phyloP scores from a whole-genome alignment of 2,113 vertebrate species.

The Sylvilagus bachmani region DNA sequence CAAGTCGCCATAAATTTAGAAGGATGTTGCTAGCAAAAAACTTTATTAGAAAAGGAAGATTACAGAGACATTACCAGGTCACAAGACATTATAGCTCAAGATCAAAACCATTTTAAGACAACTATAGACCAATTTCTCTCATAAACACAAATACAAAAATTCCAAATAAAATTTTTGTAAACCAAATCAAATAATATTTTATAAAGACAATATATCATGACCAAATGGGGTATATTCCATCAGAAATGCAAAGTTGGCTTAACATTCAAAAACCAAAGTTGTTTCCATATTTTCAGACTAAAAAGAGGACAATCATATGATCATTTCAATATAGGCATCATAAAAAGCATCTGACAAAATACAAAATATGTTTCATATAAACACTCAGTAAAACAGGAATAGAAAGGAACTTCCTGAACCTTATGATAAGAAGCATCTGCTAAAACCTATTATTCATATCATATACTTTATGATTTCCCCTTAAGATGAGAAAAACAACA shows the following conservation, averaged over 20 bases:
- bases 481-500: neutral
- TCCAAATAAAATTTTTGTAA: neutral
- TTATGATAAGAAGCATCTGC: neutral
- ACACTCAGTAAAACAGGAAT: neutral
- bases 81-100: neutral
- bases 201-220: slow-evolving; percentile 8
- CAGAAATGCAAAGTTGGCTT: neutral
- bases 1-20: neutral
- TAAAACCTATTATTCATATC: neutral
- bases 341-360: slow-evolving; percentile 42
- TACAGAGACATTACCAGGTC: neutral
- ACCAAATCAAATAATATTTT: slow-evolving; percentile 13
- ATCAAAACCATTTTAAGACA: neutral
- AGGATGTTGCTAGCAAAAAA: neutral
- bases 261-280: neutral
- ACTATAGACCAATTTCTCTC: neutral
- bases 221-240: neutral
- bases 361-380: neutral
- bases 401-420: neutral
- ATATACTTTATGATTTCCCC: neutral
- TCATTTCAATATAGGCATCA: neutral
- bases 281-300: neutral
- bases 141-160: neutral
- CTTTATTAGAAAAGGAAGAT: neutral
- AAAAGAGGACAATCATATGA: neutral